Percentiles rank a stretch among this genome's conserved stretches.
phyloP scores from a whole-genome alignment of 2,113 vertebrate species.

The Microcebus murinus region DNA sequence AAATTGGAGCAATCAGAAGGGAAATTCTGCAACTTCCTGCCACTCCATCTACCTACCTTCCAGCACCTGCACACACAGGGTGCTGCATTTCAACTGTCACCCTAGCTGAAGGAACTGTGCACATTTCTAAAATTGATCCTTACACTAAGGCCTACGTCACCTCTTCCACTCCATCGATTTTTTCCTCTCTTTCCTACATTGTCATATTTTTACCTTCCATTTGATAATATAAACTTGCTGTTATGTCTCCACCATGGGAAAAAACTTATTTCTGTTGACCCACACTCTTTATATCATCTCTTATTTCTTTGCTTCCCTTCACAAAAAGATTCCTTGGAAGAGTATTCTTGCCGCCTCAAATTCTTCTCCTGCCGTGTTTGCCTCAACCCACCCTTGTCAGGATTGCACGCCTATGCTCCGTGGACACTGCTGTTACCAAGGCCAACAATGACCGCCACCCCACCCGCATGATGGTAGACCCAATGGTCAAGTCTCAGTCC shows the following conservation, averaged over 20 bases:
- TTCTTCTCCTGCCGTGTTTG: neutral
- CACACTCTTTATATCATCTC: neutral
- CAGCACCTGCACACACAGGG: neutral
- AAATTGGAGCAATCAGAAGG: neutral
- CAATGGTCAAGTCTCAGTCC: neutral
- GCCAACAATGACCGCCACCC: no score
- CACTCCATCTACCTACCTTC: rapidly evolving
- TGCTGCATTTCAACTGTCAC: neutral
- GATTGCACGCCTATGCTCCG: neutral
- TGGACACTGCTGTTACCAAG: neutral
- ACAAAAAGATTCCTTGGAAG: neutral
- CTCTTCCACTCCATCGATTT: neutral
- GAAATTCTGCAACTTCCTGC: no score
- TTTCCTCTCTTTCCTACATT: neutral
- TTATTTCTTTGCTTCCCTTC: neutral
- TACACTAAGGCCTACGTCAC: no score
- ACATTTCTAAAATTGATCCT: neutral
- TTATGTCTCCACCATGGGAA: neutral
- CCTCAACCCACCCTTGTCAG: neutral
- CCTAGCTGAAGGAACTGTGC: neutral
- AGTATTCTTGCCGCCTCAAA: neutral
- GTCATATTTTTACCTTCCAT: neutral
- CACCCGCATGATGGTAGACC: neutral
- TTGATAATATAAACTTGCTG: neutral
- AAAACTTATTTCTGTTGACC: neutral